Conservation (phyloP, 2,113 vertebrate genomes). For the Notothenia rossii region DNA sequence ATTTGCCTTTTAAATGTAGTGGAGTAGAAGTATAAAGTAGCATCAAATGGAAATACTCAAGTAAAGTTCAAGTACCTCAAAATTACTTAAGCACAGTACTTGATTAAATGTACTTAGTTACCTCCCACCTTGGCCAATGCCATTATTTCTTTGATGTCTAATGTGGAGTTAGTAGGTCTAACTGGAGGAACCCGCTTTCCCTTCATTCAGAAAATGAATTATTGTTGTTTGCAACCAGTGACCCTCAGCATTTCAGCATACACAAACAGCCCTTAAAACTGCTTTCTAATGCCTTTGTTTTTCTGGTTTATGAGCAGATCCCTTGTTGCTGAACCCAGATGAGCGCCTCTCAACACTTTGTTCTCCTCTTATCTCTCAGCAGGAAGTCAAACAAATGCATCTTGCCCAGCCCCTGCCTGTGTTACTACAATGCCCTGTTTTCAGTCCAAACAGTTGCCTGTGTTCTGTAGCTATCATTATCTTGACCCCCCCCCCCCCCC, state of each 20-base stretch:
- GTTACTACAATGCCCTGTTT: slow-evolving; percentile 63
- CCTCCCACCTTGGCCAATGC: too few species aligned
- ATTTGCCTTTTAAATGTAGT: too few species aligned
- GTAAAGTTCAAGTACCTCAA: too few species aligned
- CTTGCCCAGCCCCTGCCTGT: slow-evolving; percentile 28
- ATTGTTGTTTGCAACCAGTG: background rate
- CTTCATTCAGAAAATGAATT: background rate
- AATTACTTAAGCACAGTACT: too few species aligned
- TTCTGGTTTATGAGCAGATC: slow-evolving; percentile 19
- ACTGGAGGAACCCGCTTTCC: too few species aligned
- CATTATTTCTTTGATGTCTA: too few species aligned
- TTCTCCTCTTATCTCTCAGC: slow-evolving; percentile 66
- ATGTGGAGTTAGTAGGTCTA: too few species aligned
- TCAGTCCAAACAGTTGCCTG: slow-evolving; percentile 70
- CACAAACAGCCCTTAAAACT: background rate
- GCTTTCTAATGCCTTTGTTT: background rate
- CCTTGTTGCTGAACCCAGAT: background rate
- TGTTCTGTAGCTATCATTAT: slow-evolving; percentile 52
- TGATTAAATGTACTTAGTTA: too few species aligned
- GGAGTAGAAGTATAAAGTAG: too few species aligned
- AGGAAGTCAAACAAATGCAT: slow-evolving; percentile 67
- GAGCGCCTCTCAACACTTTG: slow-evolving; percentile 41
- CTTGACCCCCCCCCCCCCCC: slow-evolving; percentile 41
- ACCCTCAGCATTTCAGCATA: background rate
- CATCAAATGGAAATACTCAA: too few species aligned